Base-by-base conservation (phyloP, 2,797 vertebrate genomes). In the Eleutherodactylus coqui region DNA sequence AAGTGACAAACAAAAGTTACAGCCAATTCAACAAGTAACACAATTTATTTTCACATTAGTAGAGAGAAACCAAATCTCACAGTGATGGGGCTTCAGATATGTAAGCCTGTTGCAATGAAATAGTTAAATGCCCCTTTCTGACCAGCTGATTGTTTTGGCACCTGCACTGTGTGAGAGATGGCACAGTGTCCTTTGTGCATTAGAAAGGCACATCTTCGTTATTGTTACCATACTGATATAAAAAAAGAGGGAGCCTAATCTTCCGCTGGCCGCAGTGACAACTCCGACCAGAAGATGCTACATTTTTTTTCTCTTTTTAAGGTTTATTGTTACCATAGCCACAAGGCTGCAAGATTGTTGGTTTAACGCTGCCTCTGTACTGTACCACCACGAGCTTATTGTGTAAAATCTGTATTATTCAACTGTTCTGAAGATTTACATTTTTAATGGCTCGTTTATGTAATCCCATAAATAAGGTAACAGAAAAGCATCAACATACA, bases 361-460 rank as follows among this genome's bases (percentile, higher is more conserved):
- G 91, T 89, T 92, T 79, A 4, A 89, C 87, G 90, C 90, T 89
- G 91, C 92, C 91, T 90, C 78, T 92, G 91, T 94, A 95, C 94
- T 94, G 93, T 95, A 95, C 93, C 90, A 92, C 93, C 92, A 84
- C 88, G 75, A 90, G 91, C 91, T 93, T 91, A 94, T 95, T 95
- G 94, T 95, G 94, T 92, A 94, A 84, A 94, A 94, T 92, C 93
- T 94, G 93, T 93, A 94, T 94, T 94, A 95, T 95, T 92, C 93
- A 89, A 93, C 93, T 93, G 91, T 95, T 94, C 92, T 94, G 94
- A 95, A 96, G 95, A 96, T 96, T 96, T 95, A 96, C 95, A 96
- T 95, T 95, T 95, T 95, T 95, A 95, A 96, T 95, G 94, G 94
- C 94, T 95, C 94, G 93, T 95, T 96, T 96, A 96, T 96, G 95